Evolutionary conservation across 1,140 invertebrate species (phyloP).

Genomic region (Aphis gossypii): DNA sequence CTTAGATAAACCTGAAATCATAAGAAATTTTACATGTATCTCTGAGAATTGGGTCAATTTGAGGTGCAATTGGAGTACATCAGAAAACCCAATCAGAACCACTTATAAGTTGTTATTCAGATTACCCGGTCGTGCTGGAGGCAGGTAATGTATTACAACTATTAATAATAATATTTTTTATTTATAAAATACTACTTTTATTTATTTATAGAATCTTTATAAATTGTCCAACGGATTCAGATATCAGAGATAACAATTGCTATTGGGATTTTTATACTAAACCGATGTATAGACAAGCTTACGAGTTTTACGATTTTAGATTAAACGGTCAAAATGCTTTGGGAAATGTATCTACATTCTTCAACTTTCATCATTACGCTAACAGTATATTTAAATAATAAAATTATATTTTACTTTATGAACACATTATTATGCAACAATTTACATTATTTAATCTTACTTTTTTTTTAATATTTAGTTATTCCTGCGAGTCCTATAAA

Average conservation of each 20-base stretch:
- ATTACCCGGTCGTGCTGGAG: constrained; percentile 64
- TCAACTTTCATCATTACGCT: constrained; percentile 71
- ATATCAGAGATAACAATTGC: constrained; percentile 64
- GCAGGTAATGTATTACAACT: constrained; percentile 55
- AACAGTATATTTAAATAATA: constrained; percentile 62
- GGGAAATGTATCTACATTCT: constrained; percentile 65
- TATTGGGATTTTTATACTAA: constrained; percentile 68
- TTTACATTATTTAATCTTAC: not conserved
- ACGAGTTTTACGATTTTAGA: constrained; percentile 68
- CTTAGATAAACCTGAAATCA: constrained; percentile 64
- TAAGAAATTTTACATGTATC: constrained; percentile 70
- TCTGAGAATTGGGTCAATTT: constrained; percentile 73
- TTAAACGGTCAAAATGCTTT: constrained; percentile 69
- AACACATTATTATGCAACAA: not conserved
- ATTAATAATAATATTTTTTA: not conserved
- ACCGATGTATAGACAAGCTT: constrained; percentile 70
- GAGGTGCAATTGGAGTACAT: constrained; percentile 71
- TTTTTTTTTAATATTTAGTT: constrained; percentile 61
- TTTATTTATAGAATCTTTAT: constrained; percentile 58
- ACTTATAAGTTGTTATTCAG: constrained; percentile 68
- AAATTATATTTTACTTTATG: not conserved
- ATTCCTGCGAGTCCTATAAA: constrained; percentile 62
- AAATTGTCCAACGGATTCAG: constrained; percentile 59
- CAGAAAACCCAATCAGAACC: constrained; percentile 67
- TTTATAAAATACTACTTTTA: not conserved